Evolutionary conservation across 1,140 invertebrate genomes (phyloP).

Genomic region (Drosophila tristis): DNA sequence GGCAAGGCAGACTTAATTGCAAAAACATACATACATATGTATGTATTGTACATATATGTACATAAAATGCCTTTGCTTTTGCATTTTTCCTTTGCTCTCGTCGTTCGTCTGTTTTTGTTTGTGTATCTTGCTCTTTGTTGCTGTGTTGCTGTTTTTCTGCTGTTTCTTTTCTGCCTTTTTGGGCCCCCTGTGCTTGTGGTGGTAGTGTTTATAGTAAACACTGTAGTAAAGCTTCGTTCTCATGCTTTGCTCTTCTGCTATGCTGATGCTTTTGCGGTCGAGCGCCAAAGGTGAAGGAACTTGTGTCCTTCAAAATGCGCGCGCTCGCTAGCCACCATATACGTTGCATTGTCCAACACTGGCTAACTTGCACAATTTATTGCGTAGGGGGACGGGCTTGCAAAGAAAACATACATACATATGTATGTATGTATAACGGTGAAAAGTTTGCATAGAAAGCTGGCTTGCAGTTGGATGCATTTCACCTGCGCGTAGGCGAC

Average conservation of each 20-base stretch:
- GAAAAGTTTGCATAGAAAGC: constrained; percentile 51
- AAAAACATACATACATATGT: constrained; percentile 33
- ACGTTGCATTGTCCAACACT: constrained; percentile 25
- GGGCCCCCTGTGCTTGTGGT: too few species aligned
- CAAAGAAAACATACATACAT: background rate
- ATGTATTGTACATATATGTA: background rate
- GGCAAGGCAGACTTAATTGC: constrained; percentile 55
- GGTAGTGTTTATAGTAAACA: constrained; percentile 40
- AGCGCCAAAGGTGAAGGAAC: constrained; percentile 72
- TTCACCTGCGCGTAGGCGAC: constrained; percentile 7
- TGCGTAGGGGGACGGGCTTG: background rate
- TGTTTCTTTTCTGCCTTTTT: constrained; percentile 1
- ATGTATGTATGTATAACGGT: constrained; percentile 38
- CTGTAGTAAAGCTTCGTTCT: constrained; percentile 31
- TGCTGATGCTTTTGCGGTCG: constrained; percentile 22
- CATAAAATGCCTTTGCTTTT: constrained; percentile 33
- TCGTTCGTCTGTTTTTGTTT: constrained; percentile 27
- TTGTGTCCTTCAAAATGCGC: constrained; percentile 76
- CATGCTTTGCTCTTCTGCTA: constrained; percentile 30
- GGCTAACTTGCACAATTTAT: background rate
- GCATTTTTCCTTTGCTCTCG: constrained; percentile 19
- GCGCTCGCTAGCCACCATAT: constrained; percentile 31
- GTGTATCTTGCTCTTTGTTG: background rate
- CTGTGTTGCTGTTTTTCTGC: background rate
- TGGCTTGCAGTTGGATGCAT: background rate